Conservation (phyloP, 2,113 vertebrate genomes). For the Neolamprologus fasciatus region DNA sequence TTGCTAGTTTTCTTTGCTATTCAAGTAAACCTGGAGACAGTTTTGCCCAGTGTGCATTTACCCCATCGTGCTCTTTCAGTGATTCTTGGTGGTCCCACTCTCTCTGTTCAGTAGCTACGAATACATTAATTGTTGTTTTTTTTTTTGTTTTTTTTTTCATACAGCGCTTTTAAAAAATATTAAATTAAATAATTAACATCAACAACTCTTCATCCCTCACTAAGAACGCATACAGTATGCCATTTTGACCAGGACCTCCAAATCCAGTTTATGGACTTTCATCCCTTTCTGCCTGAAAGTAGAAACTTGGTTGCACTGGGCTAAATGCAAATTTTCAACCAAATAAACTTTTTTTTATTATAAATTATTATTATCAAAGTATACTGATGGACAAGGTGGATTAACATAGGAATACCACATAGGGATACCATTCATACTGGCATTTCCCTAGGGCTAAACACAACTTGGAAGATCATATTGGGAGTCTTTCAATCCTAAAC, state of each 20-base stretch:
- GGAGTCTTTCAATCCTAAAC: not conserved
- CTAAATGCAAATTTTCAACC: not conserved
- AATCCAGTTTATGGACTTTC: not conserved
- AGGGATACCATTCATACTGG: not conserved
- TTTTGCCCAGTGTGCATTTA: not conserved
- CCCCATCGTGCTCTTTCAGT: not conserved
- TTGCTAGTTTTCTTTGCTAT: not conserved
- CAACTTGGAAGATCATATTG: not conserved
- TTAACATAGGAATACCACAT: not conserved
- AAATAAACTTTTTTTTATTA: not conserved
- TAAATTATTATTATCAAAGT: not conserved
- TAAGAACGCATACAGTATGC: not conserved
- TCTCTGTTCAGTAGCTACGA: not conserved
- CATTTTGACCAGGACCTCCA: not conserved
- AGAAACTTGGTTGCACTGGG: not conserved
- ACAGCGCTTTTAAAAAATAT: not conserved
- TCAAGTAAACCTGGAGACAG: not conserved
- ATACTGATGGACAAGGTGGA: not conserved
- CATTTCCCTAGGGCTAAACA: not conserved
- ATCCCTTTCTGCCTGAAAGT: not conserved
- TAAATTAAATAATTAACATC: not conserved
- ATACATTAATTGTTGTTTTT: not conserved
- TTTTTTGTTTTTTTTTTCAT: accelerated
- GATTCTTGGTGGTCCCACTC: not conserved
- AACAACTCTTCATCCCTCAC: not conserved